Evolutionary conservation across 2,888 invertebrate genomes (phyloP).

Genomic region (Dicyrtoma fusca): DNA sequence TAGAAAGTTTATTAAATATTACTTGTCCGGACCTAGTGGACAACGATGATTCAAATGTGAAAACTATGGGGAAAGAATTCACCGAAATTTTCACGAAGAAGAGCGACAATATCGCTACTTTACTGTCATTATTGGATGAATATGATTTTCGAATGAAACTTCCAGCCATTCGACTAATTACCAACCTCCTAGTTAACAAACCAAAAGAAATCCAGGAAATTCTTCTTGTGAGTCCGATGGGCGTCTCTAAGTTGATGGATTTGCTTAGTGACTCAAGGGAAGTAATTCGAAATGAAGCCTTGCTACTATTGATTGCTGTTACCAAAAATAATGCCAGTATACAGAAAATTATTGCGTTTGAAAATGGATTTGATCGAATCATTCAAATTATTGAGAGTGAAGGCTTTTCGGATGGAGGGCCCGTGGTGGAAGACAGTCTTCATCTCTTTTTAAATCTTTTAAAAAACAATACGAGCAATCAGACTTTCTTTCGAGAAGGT

Average conservation of each 20-base stretch:
- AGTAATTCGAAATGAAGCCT: conserved; percentile 91
- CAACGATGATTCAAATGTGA: conserved; percentile 63
- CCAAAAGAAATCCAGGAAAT: conserved; percentile 86
- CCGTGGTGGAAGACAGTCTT: conserved; percentile 97
- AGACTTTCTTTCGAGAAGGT: conserved; percentile 96
- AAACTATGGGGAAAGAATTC: conserved; percentile 80
- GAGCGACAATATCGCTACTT: conserved; percentile 77
- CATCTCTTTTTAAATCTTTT: conserved; percentile 89
- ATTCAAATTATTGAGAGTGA: conserved; percentile 91
- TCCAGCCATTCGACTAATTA: conserved; percentile 85
- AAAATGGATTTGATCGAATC: conserved; percentile 95
- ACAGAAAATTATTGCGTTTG: conserved; percentile 98
- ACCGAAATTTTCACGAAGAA: conserved; percentile 97
- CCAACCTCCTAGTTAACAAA: conserved; percentile 81
- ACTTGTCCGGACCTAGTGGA: conserved; percentile 80
- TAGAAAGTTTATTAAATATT: conserved; percentile 90
- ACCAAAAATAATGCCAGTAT: conserved; percentile 96
- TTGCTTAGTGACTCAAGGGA: conserved; percentile 90
- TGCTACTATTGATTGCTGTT: conserved; percentile 86
- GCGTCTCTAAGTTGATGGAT: conserved; percentile 97
- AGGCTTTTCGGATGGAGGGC: conserved; percentile 88
- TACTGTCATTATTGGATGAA: conserved; percentile 86
- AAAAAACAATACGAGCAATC: conserved; percentile 94
- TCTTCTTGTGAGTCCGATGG: conserved; percentile 89
- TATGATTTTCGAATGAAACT: conserved; percentile 92